A percentile compares a stretch with the other conserved stretches of the same genome.
Conservation (phyloP, 1,140 invertebrate genomes). For the Agraylea sexmaculata region DNA sequence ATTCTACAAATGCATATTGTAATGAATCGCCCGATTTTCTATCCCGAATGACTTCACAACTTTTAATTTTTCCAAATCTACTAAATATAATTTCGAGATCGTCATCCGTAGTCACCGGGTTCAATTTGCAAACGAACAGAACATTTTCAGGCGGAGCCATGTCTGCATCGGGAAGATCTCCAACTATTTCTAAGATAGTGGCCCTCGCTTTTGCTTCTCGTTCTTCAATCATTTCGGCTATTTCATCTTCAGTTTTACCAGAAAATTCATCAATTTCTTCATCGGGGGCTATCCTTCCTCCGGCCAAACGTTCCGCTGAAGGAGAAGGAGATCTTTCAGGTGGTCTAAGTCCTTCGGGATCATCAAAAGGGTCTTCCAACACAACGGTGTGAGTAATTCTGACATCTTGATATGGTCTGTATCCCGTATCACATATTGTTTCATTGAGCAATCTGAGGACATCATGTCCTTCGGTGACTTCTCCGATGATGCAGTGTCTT, state of each 20-base stretch:
- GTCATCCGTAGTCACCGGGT: constrained; percentile 96
- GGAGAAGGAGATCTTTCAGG: constrained; percentile 83
- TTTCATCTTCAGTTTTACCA: constrained; percentile 71
- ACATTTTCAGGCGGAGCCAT: constrained; percentile 98
- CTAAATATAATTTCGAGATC: constrained; percentile 97
- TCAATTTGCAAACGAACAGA: constrained; percentile 98
- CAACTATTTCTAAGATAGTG: constrained; percentile 97
- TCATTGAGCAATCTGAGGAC: constrained; percentile 85
- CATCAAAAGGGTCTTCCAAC: constrained; percentile 91
- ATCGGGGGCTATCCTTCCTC: constrained; percentile 85
- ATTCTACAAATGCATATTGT: constrained; percentile 99
- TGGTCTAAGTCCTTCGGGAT: constrained; percentile 63
- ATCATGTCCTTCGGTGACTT: constrained; percentile 88
- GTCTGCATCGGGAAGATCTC: constrained; percentile 93
- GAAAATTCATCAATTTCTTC: constrained; percentile 88
- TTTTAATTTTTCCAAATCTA: constrained; percentile 86
- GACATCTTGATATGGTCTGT: constrained; percentile 91
- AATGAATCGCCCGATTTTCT: constrained; percentile 86
- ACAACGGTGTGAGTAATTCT: constrained; percentile 95
- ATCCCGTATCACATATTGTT: constrained; percentile 81
- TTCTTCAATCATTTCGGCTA: constrained; percentile 78
- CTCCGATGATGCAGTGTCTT: constrained; percentile 93
- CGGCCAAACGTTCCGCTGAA: constrained; percentile 62
- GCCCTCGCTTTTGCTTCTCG: constrained; percentile 93
- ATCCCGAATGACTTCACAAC: constrained; percentile 96